Evolutionary conservation across 2,888 invertebrate genomes (phyloP), one percentile per base, ranked within the genome.

Genomic region (Bursaphelenchus okinawaensis): DNA sequence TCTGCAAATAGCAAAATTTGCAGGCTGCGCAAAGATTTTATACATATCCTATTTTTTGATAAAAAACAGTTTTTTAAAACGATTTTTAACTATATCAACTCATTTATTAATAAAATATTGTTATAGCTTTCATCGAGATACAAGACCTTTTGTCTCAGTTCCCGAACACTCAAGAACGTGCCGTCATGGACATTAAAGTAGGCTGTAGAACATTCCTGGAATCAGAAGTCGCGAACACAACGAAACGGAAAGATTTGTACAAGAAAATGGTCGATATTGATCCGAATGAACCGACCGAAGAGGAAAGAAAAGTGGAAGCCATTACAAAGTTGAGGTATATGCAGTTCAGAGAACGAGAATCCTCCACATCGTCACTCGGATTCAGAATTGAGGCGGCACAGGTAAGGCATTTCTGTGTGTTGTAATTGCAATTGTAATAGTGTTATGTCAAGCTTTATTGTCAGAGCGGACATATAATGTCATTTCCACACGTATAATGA

Each of bases 381-480:
- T 96, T 96, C 84, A 87, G 96, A 75, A 92, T 96, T 78, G 96
- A 96, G 85, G 96, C 93, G 2, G 89, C 95, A 83, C 92, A 93
- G 84, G 87, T 87, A 74, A 79, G n/a, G n/a, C n/a, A n/a, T n/a
- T n/a, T n/a, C n/a, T n/a, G n/a, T n/a, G n/a, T n/a, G n/a, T n/a
- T n/a, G n/a, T n/a, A n/a, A n/a, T n/a, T n/a, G n/a, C n/a, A n/a
- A n/a, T n/a, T n/a, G n/a, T n/a, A n/a, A n/a, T n/a, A n/a, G n/a
- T n/a, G n/a, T n/a, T n/a, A n/a, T n/a, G n/a, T n/a, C n/a, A n/a
- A n/a, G n/a, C n/a, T n/a, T n/a, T n/a, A n/a, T n/a, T n/a, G n/a
- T n/a, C n/a, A n/a, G n/a, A n/a, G n/a, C n/a, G n/a, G n/a, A n/a
- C n/a, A n/a, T n/a, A n/a, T n/a, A n/a, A n/a, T n/a, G n/a, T n/a